phyloP scores from a whole-genome alignment of 2,888 invertebrate genomes.

The Amblyjoppa fuscipennis region DNA sequence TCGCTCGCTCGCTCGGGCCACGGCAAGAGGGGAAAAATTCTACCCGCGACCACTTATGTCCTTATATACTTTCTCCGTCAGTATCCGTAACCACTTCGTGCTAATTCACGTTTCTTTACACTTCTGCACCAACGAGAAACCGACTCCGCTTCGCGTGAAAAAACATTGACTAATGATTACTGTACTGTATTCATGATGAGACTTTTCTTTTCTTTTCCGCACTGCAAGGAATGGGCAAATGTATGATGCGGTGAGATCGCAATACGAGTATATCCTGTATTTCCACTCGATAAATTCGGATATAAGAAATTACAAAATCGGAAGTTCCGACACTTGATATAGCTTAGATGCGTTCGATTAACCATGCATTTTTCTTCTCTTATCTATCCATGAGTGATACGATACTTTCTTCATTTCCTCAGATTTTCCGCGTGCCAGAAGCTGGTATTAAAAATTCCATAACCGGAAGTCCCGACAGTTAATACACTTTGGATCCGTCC shows the following conservation, averaged over 20 bases:
- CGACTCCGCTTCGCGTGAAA: neutral
- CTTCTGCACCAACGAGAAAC: neutral
- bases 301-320: no score
- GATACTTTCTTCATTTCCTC: constrained; percentile 16
- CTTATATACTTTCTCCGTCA: neutral
- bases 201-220: neutral
- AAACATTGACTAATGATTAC: neutral
- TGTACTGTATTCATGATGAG: neutral
- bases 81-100: constrained; percentile 19
- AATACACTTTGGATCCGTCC: neutral
- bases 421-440: constrained; percentile 47
- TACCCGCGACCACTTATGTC: neutral
- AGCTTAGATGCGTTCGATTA: neutral
- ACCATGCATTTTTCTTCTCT: neutral
- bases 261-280: neutral
- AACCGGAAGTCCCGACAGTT: neutral
- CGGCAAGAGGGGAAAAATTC: neutral
- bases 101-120: neutral
- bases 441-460: neutral
- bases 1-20: neutral
- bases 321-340: no score
- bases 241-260: neutral
- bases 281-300: neutral
- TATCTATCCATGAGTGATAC: neutral
- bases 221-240: neutral